Evolutionary conservation across 2,113 vertebrate species (phyloP), one percentile per base, ranked within the genome.

Genomic region (Tachysurus vachellii): DNA sequence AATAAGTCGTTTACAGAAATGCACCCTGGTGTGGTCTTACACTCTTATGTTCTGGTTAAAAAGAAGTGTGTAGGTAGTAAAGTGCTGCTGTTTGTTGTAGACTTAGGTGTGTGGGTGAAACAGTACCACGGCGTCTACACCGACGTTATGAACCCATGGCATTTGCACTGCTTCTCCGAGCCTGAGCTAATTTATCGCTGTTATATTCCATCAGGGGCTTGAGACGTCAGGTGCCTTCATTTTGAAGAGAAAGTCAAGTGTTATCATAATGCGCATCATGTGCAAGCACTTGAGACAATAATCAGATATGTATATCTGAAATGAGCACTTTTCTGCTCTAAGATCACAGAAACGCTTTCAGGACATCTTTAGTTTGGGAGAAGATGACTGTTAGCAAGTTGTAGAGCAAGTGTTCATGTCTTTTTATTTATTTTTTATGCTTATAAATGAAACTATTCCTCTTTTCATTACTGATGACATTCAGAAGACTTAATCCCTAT

Each of bases 281-380:
- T 73, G 47, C 26, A 59, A 83, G 42, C 47, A 70, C 73, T 83
- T 88, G 36, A 54, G 66, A 11, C 79, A 57, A 80, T 54, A 75
- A 82, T 88, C 88, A 88, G 61, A 59, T 14, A 21, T 57, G 80
- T 62, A 73, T 13, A 68, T 88, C 56, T 66, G 59, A 50, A 50
- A 81, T 31, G 79, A 85, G 79, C 84, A 68, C 23, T 82, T 88
- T 81, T 47, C 44, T 9, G 56, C 77, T 81, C 82, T 44, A 80
- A 80, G 66, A 62, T 36, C 56, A 47, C 36, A 61, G 53, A 75
- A 59, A 56, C 14, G 23, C 53, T 50, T 50, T 50, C 47, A 50
- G 12, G 17, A 61, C n/a, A 17, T 42, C 13, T 54, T 64, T 76
- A 57, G 26, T 83, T 82, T 44, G 50, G 16, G 73, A 53, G 59